Percentiles rank a stretch among this genome's conserved stretches.
Conservation (phyloP, 2,888 invertebrate species). For the Dicranocentrus wangi region DNA sequence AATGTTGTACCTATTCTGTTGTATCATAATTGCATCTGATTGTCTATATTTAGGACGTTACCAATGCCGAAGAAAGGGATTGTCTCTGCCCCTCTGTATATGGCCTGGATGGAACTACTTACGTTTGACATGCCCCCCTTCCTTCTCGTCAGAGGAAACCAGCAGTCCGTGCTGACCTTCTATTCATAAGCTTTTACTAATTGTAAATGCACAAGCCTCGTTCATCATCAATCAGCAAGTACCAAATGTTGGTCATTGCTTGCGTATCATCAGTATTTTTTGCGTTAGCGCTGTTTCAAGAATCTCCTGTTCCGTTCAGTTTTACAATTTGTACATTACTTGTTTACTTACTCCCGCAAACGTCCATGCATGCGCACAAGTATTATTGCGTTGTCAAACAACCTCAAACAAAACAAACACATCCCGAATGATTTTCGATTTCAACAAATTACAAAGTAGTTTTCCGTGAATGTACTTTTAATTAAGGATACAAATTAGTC, state of each 20-base stretch:
- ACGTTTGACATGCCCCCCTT: conserved; percentile 90
- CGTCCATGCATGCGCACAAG: background rate
- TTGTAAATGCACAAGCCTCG: background rate
- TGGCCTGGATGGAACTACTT: conserved; percentile 96
- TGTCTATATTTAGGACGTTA: conserved; percentile 88
- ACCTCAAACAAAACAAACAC: background rate
- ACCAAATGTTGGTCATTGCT: background rate
- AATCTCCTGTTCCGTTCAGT: conserved; percentile 2
- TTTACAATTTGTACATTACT: background rate
- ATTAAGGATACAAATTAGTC: background rate
- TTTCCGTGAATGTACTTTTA: background rate
- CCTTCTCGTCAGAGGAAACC: conserved; percentile 89
- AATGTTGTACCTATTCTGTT: background rate
- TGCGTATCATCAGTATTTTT: conserved; percentile 33
- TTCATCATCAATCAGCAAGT: background rate
- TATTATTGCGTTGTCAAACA: background rate
- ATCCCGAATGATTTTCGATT: background rate
- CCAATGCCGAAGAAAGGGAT: conserved; percentile 95
- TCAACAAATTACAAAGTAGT: background rate
- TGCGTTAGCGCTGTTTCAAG: background rate
- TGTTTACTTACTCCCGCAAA: background rate
- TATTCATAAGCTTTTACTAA: conserved; percentile 81
- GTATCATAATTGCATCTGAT: background rate
- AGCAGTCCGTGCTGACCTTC: conserved; percentile 91
- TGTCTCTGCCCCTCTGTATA: conserved; percentile 92